Evolutionary conservation across 2,113 vertebrate species (phyloP), one percentile per base, ranked within the genome.

Genomic region (Catharus bicknelli): DNA sequence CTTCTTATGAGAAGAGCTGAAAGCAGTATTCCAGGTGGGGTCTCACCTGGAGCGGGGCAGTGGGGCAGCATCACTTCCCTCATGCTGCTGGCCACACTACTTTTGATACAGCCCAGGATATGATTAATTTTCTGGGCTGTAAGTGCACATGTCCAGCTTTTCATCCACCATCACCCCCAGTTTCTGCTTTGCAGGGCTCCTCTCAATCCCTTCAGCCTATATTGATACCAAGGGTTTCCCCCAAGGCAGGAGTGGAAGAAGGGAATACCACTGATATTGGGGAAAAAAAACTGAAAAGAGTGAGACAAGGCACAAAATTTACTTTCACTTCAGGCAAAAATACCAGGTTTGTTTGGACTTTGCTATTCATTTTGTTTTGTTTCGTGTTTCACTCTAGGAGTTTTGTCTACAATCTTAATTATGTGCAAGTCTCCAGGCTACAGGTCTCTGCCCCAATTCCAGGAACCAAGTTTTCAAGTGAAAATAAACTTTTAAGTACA

Each of bases 381-480:
- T 85, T 79, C 45, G 3, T 2, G 22, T 58, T 88, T 68, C 10
- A 8, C 18, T 29, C 15, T n/a, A 40, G 21, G 16, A 48, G 9
- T 84, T 85, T 90, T 47, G 19, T 45, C 34, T 83, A 30, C 59
- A 59, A 2, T 76, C 55, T 70, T 61, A 47, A 74, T 53, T 85
- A 34, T 63, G 30, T 62, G 23, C 3, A 7, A 82, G 81, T 77
- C 38, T 43, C 36, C 36, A 80, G 63, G 89, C 87, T 91, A 26
- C 51, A 74, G n/a, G 70, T 64, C 53, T 83, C 91, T 6, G 1
- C 54, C 75, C 20, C 81, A 69, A 2, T 90, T 92, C 84, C 55
- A 40, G 67, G 87, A 94, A 85, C 26, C 8, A 87, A 83, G 70
- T 67, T 94, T 91, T 89, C 74, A 94, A 76, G 26, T 58, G 67